phyloP scores from a whole-genome alignment of 2,113 vertebrate genomes.

The Microtus richardsoni region DNA sequence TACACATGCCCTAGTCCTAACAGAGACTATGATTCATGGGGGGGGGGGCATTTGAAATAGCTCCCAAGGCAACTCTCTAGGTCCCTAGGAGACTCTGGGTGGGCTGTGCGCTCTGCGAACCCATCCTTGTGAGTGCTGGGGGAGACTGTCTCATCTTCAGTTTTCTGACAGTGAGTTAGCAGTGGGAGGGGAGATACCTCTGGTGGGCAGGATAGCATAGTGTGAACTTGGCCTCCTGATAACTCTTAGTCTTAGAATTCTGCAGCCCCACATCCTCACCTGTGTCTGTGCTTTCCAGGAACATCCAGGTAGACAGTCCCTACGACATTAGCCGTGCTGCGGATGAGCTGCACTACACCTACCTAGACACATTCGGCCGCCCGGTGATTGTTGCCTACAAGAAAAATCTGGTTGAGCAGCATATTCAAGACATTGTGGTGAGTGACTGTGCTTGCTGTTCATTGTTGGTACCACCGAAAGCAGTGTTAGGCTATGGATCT shows the following conservation, averaged over 20 bases:
- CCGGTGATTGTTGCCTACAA: conserved; percentile 96
- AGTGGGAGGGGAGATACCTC: background rate
- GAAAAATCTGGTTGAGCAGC: conserved; percentile 97
- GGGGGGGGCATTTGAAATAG: background rate
- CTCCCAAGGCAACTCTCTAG: background rate
- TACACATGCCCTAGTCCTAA: too few relatives aligned
- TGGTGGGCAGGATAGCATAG: background rate
- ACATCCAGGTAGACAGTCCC: conserved; percentile 96
- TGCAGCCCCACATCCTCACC: background rate
- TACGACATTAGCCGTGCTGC: conserved; percentile 92
- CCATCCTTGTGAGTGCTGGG: background rate
- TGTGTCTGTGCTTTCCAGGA: conserved; percentile 83
- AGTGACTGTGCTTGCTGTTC: conserved; percentile 52
- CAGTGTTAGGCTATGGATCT: background rate
- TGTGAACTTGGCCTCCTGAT: background rate
- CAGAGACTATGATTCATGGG: background rate
- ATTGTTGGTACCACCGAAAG: background rate
- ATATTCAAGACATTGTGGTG: conserved; percentile 98
- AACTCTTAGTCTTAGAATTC: background rate
- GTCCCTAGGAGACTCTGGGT: background rate
- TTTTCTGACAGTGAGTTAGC: background rate
- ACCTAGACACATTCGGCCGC: conserved; percentile 97
- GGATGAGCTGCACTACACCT: conserved; percentile 97
- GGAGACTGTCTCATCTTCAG: background rate
- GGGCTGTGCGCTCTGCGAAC: too few relatives aligned